Evolutionary conservation across 2,113 vertebrate species (phyloP).

Genomic region (Illadopsis cleaveri): DNA sequence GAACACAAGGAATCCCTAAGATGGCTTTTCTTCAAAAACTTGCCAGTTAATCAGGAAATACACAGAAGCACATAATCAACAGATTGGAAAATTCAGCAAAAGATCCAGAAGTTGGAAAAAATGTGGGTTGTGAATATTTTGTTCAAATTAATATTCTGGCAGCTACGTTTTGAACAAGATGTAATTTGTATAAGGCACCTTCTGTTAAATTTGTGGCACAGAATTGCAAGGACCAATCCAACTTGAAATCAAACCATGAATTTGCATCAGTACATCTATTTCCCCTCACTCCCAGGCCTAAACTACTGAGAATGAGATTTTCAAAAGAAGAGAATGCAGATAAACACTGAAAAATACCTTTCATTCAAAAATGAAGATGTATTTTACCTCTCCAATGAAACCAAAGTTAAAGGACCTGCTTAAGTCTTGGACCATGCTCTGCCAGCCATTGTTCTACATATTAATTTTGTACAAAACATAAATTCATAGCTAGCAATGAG

Average conservation of each 20-base stretch:
- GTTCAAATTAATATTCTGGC: constrained; percentile 78
- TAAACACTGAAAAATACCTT: not conserved
- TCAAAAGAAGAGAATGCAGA: constrained; percentile 13
- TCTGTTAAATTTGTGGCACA: constrained; percentile 71
- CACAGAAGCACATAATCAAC: constrained; percentile 32
- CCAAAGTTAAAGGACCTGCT: not conserved
- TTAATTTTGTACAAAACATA: not conserved
- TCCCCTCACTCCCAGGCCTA: constrained; percentile 15
- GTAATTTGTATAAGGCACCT: constrained; percentile 71
- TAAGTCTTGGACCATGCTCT: not conserved
- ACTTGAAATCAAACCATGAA: constrained; percentile 51
- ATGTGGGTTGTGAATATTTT: constrained; percentile 50
- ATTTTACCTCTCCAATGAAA: not conserved
- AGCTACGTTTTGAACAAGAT: constrained; percentile 71
- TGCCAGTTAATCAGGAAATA: constrained; percentile 21
- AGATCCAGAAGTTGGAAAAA: constrained; percentile 44
- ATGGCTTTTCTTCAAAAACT: not conserved
- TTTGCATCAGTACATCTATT: constrained; percentile 48
- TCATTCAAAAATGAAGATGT: not conserved
- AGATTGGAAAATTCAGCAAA: constrained; percentile 59
- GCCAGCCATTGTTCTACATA: not conserved
- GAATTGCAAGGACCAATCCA: constrained; percentile 57
- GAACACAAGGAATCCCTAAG: not conserved
- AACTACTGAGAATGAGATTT: not conserved
- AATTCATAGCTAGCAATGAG: not conserved